phyloP scores from a whole-genome alignment of 2,113 vertebrate genomes.

The Nyctereutes procyonoides region DNA sequence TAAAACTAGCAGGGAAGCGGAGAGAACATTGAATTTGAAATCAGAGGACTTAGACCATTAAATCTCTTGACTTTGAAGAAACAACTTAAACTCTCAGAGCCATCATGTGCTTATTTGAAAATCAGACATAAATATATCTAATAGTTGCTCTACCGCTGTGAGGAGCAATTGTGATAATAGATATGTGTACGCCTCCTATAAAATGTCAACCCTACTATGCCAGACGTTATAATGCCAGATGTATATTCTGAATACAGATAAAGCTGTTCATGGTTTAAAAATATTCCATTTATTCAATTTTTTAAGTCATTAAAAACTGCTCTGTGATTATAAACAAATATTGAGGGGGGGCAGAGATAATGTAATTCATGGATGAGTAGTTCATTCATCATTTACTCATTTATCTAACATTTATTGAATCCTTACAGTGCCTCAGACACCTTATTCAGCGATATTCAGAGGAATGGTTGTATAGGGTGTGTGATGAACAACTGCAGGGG shows the following conservation, averaged over 20 bases:
- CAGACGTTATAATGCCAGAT: neutral
- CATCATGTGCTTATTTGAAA: neutral
- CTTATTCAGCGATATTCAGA: neutral
- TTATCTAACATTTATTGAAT: neutral
- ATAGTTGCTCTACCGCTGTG: neutral
- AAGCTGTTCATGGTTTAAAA: neutral
- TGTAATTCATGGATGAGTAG: neutral
- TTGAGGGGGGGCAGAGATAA: neutral
- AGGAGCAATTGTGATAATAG: neutral
- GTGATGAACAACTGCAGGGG: conserved; percentile 22
- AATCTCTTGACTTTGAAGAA: conserved; percentile 30
- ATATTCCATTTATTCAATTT: neutral
- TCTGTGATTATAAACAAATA: conserved; percentile 1
- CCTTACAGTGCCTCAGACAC: neutral
- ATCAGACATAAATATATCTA: neutral
- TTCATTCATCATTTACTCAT: neutral
- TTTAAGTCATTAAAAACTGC: neutral
- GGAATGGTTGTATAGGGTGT: neutral
- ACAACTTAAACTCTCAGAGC: neutral
- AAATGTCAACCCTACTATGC: neutral
- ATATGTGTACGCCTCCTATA: neutral
- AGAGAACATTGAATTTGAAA: neutral
- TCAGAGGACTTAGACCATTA: neutral
- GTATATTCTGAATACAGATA: neutral
- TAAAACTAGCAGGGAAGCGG: neutral